These are phyloP conservation scores for Volucella zonaria DNA, from an alignment of 2,888 invertebrate species.

Conservation along the genomic window DNA sequence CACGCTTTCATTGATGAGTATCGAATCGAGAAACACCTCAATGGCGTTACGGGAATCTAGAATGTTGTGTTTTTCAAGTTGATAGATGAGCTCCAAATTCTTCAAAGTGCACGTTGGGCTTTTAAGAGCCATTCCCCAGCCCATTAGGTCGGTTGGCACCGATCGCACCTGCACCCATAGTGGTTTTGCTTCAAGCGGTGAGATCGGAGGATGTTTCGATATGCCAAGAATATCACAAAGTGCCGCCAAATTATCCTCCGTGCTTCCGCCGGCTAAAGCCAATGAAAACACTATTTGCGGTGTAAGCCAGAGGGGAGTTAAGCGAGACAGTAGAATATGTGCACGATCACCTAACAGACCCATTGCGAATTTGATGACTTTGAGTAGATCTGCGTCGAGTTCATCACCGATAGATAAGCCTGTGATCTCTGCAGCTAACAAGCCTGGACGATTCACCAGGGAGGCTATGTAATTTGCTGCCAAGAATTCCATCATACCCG, in stretches of 20 bases:
- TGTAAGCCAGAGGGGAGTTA: constrained; percentile 84
- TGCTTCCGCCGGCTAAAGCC: constrained; percentile 84
- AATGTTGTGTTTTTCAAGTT: constrained; percentile 82
- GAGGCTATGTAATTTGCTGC: constrained; percentile 85
- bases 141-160: constrained; percentile 83
- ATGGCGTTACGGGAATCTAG: constrained; percentile 80
- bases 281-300: constrained; percentile 84
- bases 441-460: constrained; percentile 83
- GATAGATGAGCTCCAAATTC: constrained; percentile 83
- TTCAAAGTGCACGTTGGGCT: constrained; percentile 83
- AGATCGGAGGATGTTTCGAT: constrained; percentile 82
- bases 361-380: constrained; percentile 83
- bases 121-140: constrained; percentile 83
- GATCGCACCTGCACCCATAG: constrained; percentile 82
- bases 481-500: constrained; percentile 84
- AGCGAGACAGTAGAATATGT: constrained; percentile 83
- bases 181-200: constrained; percentile 78
- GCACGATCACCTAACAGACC: constrained; percentile 84
- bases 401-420: constrained; percentile 80
- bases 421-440: constrained; percentile 83
- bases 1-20: constrained; percentile 84
- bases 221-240: constrained; percentile 83
- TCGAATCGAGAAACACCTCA: constrained; percentile 83
- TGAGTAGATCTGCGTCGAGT: constrained; percentile 82
- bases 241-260: constrained; percentile 84